Percentiles rank a stretch among this genome's conserved stretches.
phyloP scores from a whole-genome alignment of 2,888 invertebrate genomes.

The Megamerina dolium region DNA sequence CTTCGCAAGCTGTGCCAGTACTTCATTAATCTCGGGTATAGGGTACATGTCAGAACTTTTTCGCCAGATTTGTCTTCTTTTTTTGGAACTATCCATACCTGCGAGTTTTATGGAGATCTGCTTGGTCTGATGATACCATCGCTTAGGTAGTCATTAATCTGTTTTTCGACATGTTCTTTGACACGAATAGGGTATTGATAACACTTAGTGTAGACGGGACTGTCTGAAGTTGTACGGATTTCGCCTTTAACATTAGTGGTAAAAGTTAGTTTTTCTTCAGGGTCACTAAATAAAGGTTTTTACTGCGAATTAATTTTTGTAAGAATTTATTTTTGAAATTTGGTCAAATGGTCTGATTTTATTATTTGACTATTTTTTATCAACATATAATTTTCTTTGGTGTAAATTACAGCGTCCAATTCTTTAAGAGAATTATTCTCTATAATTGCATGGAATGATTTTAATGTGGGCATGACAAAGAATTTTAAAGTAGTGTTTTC shows the following conservation, averaged over 20 bases:
- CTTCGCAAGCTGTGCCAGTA: neutral
- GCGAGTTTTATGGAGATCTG: neutral
- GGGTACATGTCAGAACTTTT: no score
- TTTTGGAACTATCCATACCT: no score
- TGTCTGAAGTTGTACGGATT: slow-evolving; percentile 2
- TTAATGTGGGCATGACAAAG: no score
- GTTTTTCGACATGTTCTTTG: neutral
- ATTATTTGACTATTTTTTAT: no score
- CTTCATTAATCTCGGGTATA: no score
- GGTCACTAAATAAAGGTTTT: neutral
- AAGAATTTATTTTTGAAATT: no score
- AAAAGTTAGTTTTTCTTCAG: neutral
- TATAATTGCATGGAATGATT: neutral
- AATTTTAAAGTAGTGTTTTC: no score
- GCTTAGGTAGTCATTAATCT: neutral
- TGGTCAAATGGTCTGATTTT: no score
- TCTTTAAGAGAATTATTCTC: neutral
- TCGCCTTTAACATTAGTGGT: slow-evolving; percentile 2
- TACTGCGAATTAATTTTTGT: no score
- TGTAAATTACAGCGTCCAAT: neutral
- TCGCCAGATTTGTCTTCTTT: no score
- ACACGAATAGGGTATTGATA: slow-evolving; percentile 2
- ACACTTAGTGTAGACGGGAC: slow-evolving; percentile 6
- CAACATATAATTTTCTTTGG: neutral
- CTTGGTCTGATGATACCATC: neutral